These are phyloP conservation scores for Drosophila pegasa DNA, from an alignment of 2,888 invertebrate species.

Conservation along the genomic window DNA sequence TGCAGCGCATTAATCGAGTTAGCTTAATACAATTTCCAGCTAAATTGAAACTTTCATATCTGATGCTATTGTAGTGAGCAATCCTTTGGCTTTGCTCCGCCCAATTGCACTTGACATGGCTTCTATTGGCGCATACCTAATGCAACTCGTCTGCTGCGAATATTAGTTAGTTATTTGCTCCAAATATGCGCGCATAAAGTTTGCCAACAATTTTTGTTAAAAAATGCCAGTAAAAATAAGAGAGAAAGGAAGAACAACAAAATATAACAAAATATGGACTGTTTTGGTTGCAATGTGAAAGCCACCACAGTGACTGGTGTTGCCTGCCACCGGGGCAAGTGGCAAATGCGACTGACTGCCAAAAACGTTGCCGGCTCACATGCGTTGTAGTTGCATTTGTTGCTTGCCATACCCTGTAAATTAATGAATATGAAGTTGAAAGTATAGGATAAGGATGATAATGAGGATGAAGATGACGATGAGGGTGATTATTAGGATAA, in stretches of 20 bases:
- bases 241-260: constrained; percentile 9
- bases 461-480: no score
- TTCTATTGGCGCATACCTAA: constrained; percentile 2
- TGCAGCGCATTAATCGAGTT: background rate
- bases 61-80: background rate
- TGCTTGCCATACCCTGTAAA: constrained; percentile 1
- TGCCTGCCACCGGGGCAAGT: constrained; percentile 16
- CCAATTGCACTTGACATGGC: background rate
- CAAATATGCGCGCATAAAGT: constrained; percentile 48
- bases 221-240: constrained; percentile 34
- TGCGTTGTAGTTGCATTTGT: constrained; percentile 40
- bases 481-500: no score
- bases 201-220: constrained; percentile 39
- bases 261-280: constrained; percentile 41
- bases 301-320: constrained; percentile 31
- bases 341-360: constrained; percentile 30
- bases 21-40: background rate
- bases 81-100: background rate
- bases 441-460: no score
- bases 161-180: constrained; percentile 54
- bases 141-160: constrained; percentile 16
- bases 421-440: no score
- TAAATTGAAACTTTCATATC: background rate
- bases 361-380: constrained; percentile 55
- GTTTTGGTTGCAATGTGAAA: constrained; percentile 54